Percentiles rank a stretch among this genome's conserved stretches.
These are phyloP conservation scores for Echeneis naucrates DNA, from an alignment of 2,797 vertebrate species.

Conservation along the genomic window DNA sequence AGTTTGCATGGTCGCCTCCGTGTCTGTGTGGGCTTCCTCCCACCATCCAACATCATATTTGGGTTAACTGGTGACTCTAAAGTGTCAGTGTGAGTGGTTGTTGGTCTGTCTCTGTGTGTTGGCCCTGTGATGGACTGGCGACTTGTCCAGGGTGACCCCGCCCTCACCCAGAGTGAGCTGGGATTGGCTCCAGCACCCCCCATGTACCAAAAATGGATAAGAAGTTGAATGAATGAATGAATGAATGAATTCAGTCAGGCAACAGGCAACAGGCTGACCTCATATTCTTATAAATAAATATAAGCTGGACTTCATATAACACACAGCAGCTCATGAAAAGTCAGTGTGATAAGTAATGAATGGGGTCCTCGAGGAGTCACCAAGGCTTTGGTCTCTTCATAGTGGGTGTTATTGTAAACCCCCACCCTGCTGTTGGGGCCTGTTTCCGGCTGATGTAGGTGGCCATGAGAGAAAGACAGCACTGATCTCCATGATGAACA, in stretches of 20 bases:
- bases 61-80: too few relatives aligned
- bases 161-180: too few relatives aligned
- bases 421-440: conserved; percentile 15
- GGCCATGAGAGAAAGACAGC: conserved; percentile 20
- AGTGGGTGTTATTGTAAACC: conserved; percentile 35
- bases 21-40: too few relatives aligned
- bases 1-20: too few relatives aligned
- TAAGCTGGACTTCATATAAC: background rate
- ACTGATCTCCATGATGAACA: conserved; percentile 16
- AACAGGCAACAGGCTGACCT: background rate
- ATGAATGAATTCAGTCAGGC: background rate
- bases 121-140: too few relatives aligned
- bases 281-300: background rate
- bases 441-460: conserved; percentile 35
- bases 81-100: too few relatives aligned
- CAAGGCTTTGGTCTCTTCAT: conserved; percentile 3
- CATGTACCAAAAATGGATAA: too few relatives aligned
- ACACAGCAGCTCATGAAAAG: background rate
- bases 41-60: too few relatives aligned
- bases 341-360: background rate
- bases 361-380: conserved; percentile 11
- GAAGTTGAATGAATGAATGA: too few relatives aligned
- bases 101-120: too few relatives aligned
- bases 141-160: too few relatives aligned
- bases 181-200: too few relatives aligned